Percentiles rank a stretch among this genome's conserved stretches.
phyloP scores from a whole-genome alignment of 2,113 vertebrate species.

The Rhipidura dahli region DNA sequence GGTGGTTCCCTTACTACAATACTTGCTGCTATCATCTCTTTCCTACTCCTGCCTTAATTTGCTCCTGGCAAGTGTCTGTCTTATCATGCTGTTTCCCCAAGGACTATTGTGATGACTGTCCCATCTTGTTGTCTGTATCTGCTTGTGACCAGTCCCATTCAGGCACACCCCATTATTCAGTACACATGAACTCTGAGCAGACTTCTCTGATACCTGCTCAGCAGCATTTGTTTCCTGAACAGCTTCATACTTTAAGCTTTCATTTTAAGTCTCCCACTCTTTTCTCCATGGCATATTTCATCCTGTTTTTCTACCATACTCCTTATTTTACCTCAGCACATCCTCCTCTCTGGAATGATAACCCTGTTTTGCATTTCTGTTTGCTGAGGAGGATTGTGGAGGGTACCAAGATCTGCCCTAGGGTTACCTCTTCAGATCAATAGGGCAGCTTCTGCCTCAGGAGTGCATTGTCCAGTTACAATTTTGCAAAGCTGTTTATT shows the following conservation, averaged over 20 bases:
- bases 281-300: not conserved
- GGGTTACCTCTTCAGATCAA: not conserved
- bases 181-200: not conserved
- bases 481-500: not conserved
- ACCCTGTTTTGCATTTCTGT: not conserved
- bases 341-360: not conserved
- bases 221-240: not conserved
- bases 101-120: not conserved
- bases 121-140: not conserved
- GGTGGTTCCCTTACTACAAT: not conserved
- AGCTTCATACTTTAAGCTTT: not conserved
- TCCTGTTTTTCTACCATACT: not conserved
- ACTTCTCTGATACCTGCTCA: not conserved
- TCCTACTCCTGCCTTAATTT: not conserved
- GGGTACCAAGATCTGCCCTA: not conserved
- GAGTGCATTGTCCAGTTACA: not conserved
- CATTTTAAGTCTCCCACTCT: not conserved
- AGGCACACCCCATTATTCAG: not conserved
- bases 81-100: not conserved
- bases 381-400: not conserved
- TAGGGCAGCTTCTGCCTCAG: not conserved
- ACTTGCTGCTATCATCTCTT: not conserved
- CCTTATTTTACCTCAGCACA: not conserved
- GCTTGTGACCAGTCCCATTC: not conserved
- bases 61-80: not conserved